A percentile compares a stretch with the other conserved stretches of the same genome.
phyloP scores from a whole-genome alignment of 2,113 vertebrate genomes.

The Ciconia boyciana region DNA sequence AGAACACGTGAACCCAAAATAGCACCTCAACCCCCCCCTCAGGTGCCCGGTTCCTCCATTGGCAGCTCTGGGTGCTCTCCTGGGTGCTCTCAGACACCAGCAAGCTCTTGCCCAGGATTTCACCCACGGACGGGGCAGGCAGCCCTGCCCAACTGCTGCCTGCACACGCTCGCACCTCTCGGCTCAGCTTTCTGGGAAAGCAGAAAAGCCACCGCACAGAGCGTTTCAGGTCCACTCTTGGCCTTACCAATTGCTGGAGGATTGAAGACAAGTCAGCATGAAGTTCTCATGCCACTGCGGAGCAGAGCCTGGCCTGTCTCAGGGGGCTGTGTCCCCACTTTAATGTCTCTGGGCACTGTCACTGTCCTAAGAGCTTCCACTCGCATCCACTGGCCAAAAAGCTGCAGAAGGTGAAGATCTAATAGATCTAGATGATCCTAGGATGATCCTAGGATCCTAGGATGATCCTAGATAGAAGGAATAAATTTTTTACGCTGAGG shows the following conservation, averaged over 20 bases:
- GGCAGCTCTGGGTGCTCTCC: background rate
- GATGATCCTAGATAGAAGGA: background rate
- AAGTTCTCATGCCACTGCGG: background rate
- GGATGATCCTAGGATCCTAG: too few species aligned
- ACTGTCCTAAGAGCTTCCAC: background rate
- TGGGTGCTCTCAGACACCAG: background rate
- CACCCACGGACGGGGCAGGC: rapidly evolving
- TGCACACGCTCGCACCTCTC: rapidly evolving
- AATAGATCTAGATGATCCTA: too few species aligned
- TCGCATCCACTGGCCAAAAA: background rate
- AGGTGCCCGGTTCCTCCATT: background rate
- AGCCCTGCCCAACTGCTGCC: background rate
- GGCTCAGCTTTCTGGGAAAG: background rate
- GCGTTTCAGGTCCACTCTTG: background rate
- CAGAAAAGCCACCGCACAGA: rapidly evolving
- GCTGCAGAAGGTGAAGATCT: background rate
- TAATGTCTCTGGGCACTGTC: background rate
- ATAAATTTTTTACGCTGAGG: background rate
- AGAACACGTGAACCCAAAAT: background rate
- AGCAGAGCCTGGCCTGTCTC: background rate
- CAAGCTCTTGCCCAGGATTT: background rate
- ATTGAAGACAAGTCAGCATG: background rate
- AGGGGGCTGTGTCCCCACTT: background rate
- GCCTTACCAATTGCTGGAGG: background rate
- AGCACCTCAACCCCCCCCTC: background rate